phyloP scores from a whole-genome alignment of 2,888 invertebrate genomes.

The Drosophila trichaetosa region DNA sequence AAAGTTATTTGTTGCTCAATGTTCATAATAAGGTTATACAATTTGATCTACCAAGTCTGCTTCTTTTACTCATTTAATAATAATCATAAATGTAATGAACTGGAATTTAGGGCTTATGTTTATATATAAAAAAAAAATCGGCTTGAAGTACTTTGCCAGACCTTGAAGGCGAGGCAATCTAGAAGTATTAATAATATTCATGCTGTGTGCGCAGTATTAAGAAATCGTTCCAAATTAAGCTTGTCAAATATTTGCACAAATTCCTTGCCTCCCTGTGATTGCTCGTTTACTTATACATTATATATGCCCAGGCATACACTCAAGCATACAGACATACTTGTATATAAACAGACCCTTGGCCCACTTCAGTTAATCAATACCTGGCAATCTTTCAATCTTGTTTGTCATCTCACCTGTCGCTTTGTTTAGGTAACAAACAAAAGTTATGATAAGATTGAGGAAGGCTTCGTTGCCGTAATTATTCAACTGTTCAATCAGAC shows the following conservation, averaged over 20 bases:
- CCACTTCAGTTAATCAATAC: conserved; percentile 6
- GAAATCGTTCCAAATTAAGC: conserved; percentile 12
- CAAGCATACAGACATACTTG: not conserved
- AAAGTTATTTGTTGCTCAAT: not conserved
- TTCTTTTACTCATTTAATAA: not conserved
- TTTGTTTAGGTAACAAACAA: conserved; percentile 23
- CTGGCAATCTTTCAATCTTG: conserved; percentile 18
- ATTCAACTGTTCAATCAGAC: conserved; percentile 28
- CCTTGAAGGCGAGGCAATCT: not conserved
- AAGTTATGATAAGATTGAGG: conserved; percentile 2
- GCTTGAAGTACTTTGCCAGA: not conserved
- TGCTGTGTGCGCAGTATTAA: not conserved
- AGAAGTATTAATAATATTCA: not conserved
- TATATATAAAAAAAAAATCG: not conserved
- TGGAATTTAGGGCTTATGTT: not conserved
- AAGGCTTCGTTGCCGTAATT: conserved; percentile 9
- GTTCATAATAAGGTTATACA: not conserved
- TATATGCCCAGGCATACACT: not conserved
- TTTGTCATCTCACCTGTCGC: conserved; percentile 17
- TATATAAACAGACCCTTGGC: not conserved
- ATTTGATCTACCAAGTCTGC: not conserved
- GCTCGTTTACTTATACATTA: conserved; percentile 12
- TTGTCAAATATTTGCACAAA: conserved; percentile 26
- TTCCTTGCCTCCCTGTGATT: conserved; percentile 6
- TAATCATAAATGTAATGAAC: not conserved